Base-by-base conservation (phyloP, 2,888 invertebrate genomes). In the Brachypalpus laphriformis region DNA sequence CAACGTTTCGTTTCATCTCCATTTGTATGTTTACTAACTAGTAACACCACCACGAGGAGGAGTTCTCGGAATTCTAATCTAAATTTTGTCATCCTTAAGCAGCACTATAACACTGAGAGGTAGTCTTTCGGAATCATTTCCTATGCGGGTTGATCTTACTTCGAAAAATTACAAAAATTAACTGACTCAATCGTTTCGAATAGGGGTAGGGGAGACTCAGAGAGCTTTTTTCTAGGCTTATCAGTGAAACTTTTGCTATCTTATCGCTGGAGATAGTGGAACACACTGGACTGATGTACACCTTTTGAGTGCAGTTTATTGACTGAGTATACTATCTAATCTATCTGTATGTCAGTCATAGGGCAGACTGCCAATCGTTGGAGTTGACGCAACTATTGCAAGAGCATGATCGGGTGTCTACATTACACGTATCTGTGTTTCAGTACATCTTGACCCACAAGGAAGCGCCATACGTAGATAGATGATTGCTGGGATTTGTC, bases 1-100 rank as follows among this genome's bases (percentile, higher is more conserved):
- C 92, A 92, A 14, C 56, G 61, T 51, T 61, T 51, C 0, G 34
- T 78, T 8, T 80, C 68, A 22, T n/a, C 14, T 18, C 40, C 47
- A 7, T 31, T 63, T 31, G 63, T 34, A n/a, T 20, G 11, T 34
- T 18, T 40, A 51, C 40, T 37, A 8, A 66, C 16, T 51, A 75
- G 5, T 3, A 80, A 2, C 22, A 66, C 18, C 25, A 63, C 25
- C 1, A 18, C 28, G 8, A 63, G 22, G 18, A 59, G 11, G 18
- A 68, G n/a, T 59, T 22, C 3, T n/a, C 45, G 0, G 6, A 18
- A 18, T 25, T 28, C 34, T n/a, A 72, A 14, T 31, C 7, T 45
- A 47, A 37, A 34, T 31, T 45, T 18, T 25, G 5, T 25, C 81
- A 74, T 81, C 65, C 22, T 74, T 74, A 11, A 14, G 56, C 16